phyloP scores from a whole-genome alignment of 2,113 vertebrate genomes.

The Poecile atricapillus region DNA sequence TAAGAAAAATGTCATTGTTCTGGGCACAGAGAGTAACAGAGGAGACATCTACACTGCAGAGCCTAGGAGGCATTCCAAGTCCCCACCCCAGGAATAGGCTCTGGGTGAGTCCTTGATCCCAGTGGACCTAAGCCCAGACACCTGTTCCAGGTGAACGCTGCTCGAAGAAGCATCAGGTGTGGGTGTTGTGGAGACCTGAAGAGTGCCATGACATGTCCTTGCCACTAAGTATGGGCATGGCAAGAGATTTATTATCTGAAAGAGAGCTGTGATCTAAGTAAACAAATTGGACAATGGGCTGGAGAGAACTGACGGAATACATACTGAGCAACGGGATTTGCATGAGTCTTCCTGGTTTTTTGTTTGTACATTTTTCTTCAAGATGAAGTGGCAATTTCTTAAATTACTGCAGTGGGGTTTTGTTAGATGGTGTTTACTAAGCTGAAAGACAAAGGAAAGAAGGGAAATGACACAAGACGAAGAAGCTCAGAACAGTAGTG shows the following conservation, averaged over 20 bases:
- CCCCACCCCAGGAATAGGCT: not conserved
- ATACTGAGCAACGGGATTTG: not conserved
- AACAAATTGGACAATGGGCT: conserved; percentile 31
- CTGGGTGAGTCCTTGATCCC: not conserved
- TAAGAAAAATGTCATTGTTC: conserved; percentile 43
- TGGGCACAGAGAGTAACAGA: not conserved
- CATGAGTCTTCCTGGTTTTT: not conserved
- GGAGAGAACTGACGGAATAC: not conserved
- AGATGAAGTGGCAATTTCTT: not conserved
- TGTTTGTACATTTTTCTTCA: not conserved
- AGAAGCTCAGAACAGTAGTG: not conserved
- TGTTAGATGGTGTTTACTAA: not conserved
- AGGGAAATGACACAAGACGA: not conserved
- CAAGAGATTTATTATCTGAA: conserved; percentile 4
- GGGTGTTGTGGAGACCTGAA: fast-evolving
- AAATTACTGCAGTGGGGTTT: not conserved
- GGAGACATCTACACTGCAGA: not conserved
- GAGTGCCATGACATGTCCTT: not conserved
- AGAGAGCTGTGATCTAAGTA: conserved; percentile 13
- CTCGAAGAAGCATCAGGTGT: not conserved
- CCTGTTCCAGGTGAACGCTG: not conserved
- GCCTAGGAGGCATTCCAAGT: not conserved
- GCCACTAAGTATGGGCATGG: not conserved
- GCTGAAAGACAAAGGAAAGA: not conserved
- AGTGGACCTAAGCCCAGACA: not conserved